Conservation (phyloP, 1,140 invertebrate genomes). For the Conopomorpha cramerella region DNA sequence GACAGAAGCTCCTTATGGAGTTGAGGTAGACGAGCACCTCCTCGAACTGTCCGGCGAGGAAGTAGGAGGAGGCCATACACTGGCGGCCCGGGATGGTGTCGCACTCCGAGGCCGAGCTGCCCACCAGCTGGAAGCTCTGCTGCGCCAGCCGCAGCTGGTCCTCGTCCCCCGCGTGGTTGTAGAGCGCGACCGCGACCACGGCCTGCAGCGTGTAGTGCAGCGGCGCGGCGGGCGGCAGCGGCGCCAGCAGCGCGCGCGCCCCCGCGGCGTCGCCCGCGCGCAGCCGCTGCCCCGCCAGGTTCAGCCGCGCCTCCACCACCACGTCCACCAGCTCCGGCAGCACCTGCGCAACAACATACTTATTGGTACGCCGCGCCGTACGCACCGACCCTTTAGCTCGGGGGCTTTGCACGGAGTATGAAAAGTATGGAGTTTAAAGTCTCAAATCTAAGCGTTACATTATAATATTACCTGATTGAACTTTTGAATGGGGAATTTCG, state of each 20-base stretch:
- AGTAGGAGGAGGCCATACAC: conserved; percentile 97
- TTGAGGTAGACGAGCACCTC: conserved; percentile 96
- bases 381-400: too few species aligned
- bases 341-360: too few species aligned
- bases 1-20: conserved; percentile 95
- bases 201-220: conserved; percentile 97
- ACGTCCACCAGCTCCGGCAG: conserved; percentile 92
- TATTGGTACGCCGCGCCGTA: too few species aligned
- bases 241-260: conserved; percentile 89
- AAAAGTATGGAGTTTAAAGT: too few species aligned
- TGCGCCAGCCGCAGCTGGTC: conserved; percentile 94
- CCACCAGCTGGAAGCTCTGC: conserved; percentile 95
- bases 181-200: conserved; percentile 91
- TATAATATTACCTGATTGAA: too few species aligned
- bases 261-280: conserved; percentile 89
- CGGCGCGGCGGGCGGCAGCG: conserved; percentile 89
- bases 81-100: conserved; percentile 93
- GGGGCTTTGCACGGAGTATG: too few species aligned
- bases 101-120: conserved; percentile 93
- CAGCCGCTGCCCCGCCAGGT: conserved; percentile 94
- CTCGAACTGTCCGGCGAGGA: conserved; percentile 92
- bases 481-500: too few species aligned
- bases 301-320: conserved; percentile 92
- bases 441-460: too few species aligned
- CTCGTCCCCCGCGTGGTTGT: conserved; percentile 87